Evolutionary conservation across 1,140 invertebrate genomes (phyloP).

Genomic region (Drosophila murphyi): DNA sequence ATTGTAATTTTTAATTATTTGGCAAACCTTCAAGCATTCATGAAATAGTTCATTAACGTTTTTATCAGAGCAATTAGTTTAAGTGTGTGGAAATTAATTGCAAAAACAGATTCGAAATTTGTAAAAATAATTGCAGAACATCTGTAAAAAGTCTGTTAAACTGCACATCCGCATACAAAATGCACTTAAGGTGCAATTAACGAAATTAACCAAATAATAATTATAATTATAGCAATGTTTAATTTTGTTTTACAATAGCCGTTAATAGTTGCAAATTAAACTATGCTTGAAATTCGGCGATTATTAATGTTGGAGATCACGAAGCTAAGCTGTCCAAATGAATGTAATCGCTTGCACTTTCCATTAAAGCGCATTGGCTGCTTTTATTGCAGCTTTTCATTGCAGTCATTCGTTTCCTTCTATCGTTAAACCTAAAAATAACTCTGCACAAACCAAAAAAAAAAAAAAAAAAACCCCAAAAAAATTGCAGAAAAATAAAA

Average conservation of each 20-base stretch:
- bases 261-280: background rate
- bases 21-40: too few relatives aligned
- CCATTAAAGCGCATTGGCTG: conserved; percentile 41
- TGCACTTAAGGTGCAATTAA: background rate
- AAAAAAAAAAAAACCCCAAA: conserved; percentile 23
- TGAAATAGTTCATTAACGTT: too few relatives aligned
- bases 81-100: too few relatives aligned
- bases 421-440: conserved; percentile 64
- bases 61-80: too few relatives aligned
- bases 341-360: conserved; percentile 16
- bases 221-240: conserved; percentile 1
- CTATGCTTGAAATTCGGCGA: conserved; percentile 10
- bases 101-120: too few relatives aligned
- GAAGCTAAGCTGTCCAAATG: conserved; percentile 18
- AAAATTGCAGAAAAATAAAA: conserved; percentile 48
- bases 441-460: conserved; percentile 18
- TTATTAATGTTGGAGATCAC: conserved; percentile 12
- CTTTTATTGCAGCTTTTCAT: conserved; percentile 54
- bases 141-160: too few relatives aligned
- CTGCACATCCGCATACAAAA: background rate
- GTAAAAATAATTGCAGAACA: too few relatives aligned
- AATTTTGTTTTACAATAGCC: background rate
- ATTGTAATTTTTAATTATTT: too few relatives aligned
- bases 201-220: background rate
- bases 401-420: conserved; percentile 78